Base-by-base conservation (phyloP, 1,140 invertebrate species). In the Epicauta chinensis region DNA sequence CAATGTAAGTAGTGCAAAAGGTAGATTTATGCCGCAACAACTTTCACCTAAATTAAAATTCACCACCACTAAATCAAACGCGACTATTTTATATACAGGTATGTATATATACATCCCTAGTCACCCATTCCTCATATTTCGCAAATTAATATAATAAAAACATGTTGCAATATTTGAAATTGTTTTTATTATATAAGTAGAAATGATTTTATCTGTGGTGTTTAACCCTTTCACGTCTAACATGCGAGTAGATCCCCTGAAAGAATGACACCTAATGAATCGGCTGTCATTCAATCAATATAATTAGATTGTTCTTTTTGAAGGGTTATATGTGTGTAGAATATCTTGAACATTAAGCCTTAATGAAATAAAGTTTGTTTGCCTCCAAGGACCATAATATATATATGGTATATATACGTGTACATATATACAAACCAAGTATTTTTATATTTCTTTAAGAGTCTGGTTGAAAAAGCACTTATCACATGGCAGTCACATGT, bases 241-340 rank as follows among this genome's bases (percentile, higher is more conserved):
- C 34, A 40, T 47, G 45, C 29, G 47, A 53, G 31, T 47, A 38
- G 39, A 58, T 53, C 53, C 61, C 53, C 53, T 47, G 34, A 53
- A 60, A 62, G 58, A 66, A 66, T 69, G 68, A 70, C 65, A 66
- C 55, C 64, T 68, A 70, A 70, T 70, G 68, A 70, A 70, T 68
- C 64, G 66, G 53, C 68, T 67, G 68, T 68, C 68, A 70, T 68
- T 70, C 68, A 70, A 70, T 70, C 68, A 70, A 68, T 67, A 65
- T 70, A 68, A 70, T 68, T 68, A 67, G 66, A 70, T 70, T 70
- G 68, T 66, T 67, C 55, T 55, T 47, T 41, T 44, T 40, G 58
- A 69, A 69, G 67, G 63, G 66, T 69, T 68, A 64, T n/a, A n/a
- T 65, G 64, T 66, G 64, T 63, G 56, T 60, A 56, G 66, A 66